Conservation (phyloP, 2,113 vertebrate genomes). For the Dolichotis patagonum region DNA sequence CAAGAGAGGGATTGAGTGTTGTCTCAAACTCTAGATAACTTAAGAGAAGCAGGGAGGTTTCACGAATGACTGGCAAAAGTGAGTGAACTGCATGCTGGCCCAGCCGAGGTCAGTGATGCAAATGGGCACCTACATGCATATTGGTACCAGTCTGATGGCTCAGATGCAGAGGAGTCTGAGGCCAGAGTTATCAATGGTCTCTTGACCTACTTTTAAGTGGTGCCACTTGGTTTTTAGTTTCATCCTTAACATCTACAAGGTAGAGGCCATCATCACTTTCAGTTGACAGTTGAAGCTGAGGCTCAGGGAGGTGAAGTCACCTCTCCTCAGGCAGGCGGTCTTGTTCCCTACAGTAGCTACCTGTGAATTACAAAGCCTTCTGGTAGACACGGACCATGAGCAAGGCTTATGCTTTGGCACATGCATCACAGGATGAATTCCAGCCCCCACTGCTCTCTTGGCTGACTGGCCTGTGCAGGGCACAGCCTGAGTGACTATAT, state of each 20-base stretch:
- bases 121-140: not conserved
- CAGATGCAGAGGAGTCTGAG: not conserved
- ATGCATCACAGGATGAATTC: not conserved
- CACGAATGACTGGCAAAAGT: not conserved
- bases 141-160: too few relatives aligned
- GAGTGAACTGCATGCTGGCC: not conserved
- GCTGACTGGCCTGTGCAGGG: not conserved
- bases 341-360: not conserved
- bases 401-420: not conserved
- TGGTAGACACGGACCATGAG: not conserved
- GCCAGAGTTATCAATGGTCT: not conserved
- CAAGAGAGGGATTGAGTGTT: not conserved
- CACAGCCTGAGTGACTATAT: not conserved
- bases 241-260: not conserved
- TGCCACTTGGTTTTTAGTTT: not conserved
- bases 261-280: not conserved
- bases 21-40: not conserved
- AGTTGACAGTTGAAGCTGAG: not conserved
- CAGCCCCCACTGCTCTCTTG: not conserved
- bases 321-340: not conserved
- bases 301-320: not conserved
- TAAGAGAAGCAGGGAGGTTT: not conserved
- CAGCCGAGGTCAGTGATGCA: fast-evolving
- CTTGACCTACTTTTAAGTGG: too few relatives aligned
- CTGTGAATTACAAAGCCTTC: not conserved